Percentiles rank a stretch among this genome's conserved stretches.
Conservation (phyloP, 92 coral and sea anemone species). For the Epizoanthus fatuus region DNA sequence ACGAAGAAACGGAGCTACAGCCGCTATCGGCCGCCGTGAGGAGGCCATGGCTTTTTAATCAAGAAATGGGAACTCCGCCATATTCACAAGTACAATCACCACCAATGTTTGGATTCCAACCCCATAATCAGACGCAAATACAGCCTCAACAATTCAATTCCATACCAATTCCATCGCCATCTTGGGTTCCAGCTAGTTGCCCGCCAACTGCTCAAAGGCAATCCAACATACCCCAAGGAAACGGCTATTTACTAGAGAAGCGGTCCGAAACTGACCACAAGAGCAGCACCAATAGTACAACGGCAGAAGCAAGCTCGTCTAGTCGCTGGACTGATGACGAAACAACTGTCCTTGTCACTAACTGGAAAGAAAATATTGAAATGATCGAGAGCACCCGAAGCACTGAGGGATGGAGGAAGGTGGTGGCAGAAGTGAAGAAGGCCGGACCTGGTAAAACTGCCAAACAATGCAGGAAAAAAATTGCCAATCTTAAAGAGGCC, state of each 20-base stretch:
- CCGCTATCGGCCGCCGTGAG: neutral
- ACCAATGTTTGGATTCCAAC: too few species aligned
- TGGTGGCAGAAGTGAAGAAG: slow-evolving; percentile 33
- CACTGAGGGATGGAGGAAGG: slow-evolving; percentile 32
- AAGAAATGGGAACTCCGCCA: neutral
- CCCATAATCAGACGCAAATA: neutral
- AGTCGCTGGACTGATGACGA: slow-evolving; percentile 17
- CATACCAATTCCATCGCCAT: neutral
- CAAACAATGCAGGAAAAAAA: slow-evolving; percentile 72
- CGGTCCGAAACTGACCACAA: neutral
- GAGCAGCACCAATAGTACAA: neutral
- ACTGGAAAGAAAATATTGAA: slow-evolving; percentile 35
- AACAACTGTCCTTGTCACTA: slow-evolving; percentile 29
- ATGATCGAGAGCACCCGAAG: slow-evolving; percentile 24
- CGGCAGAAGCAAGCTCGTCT: neutral
- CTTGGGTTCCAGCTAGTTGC: neutral
- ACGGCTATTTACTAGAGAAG: neutral
- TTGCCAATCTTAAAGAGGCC: slow-evolving; percentile 63
- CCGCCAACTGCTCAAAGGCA: slow-evolving; percentile 1
- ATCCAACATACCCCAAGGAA: neutral
- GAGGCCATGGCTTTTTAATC: neutral
- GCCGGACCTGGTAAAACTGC: slow-evolving; percentile 44
- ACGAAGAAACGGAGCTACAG: neutral
- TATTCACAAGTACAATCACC: too few species aligned
- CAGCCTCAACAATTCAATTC: neutral